phyloP scores from a whole-genome alignment of 2,888 invertebrate species.

The Peribatodes rhomboidaria region DNA sequence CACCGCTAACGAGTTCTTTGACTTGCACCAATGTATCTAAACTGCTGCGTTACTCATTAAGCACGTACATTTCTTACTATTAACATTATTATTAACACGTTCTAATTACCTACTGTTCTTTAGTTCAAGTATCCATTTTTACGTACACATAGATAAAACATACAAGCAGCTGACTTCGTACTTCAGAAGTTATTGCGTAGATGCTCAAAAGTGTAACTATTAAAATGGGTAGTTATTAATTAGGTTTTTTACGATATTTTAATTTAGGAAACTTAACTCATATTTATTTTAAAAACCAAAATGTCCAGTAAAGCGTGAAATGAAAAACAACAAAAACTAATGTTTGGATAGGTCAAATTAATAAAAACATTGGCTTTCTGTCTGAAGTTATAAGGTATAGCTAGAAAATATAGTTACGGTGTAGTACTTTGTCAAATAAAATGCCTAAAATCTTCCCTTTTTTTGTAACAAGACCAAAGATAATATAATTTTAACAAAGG shows the following conservation, averaged over 20 bases:
- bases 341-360: constrained; percentile 12
- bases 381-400: not conserved
- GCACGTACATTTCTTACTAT: constrained; percentile 4
- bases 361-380: constrained; percentile 6
- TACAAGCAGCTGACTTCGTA: no score
- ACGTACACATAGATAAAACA: no score
- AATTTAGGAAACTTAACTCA: not conserved
- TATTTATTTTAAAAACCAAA: not conserved
- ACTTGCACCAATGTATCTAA: constrained; percentile 21
- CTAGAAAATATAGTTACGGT: not conserved
- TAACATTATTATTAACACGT: constrained; percentile 5
- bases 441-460: not conserved
- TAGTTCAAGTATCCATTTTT: not conserved
- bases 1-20: constrained; percentile 34
- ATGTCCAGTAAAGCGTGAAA: constrained; percentile 4
- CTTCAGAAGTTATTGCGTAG: no score
- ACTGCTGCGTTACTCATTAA: constrained; percentile 4
- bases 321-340: constrained; percentile 1
- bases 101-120: constrained; percentile 7
- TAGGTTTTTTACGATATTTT: no score
- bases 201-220: not conserved
- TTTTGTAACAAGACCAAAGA: not conserved
- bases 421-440: constrained; percentile 7
- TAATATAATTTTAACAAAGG: not conserved
- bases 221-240: not conserved